Evolutionary conservation across 1,140 invertebrate genomes (phyloP), one percentile per base, ranked within the genome.

Genomic region (Thaumatotibia leucotreta): DNA sequence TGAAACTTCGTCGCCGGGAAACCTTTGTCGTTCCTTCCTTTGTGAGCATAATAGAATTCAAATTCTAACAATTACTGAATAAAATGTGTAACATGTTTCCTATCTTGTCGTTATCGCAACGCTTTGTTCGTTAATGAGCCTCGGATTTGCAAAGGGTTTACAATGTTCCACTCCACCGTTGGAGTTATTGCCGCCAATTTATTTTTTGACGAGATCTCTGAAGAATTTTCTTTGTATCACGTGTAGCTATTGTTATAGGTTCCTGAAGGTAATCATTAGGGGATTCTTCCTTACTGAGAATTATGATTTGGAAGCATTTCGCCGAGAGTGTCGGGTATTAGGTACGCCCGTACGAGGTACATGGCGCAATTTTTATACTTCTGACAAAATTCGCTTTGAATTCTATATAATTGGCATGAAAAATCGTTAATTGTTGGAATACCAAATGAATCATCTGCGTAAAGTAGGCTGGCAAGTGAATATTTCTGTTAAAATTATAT

Each of bases 1-100:
- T 82, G 83, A 82, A 83, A 88, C 81, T 88, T 81, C 78, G 79
- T 66, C 64, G 54, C 78, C 68, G 67, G 73, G 71, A 69, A 35
- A 61, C 70, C 72, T 76, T 80, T 79, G 75, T 80, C 69, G 61
- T 74, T 76, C 20, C 24, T 2, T 27, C 52, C 52, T 58, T 27
- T 58, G 52, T 62, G 31, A 35, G 52, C 23, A 58, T 58, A 58
- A 58, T 31, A 58, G 27, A 58, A 58, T 58, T 58, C 24, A 17
- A 58, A 58, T 58, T 58, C 27, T 58, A 31, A 58, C 23, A 58
- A 58, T 58, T 58, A 58, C 11, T 27, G 52, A 58, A 58, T 58
- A 58, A 58, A 58, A 58, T 31, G 52, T 58, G 52, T 58, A 58
- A 58, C 24, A 58, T 58, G 24, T 58, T 27, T 58, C 17, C 52